These are phyloP conservation scores for Bursaphelenchus mucronatus DNA, from an alignment of 1,140 invertebrate genomes.

Conservation along the genomic window DNA sequence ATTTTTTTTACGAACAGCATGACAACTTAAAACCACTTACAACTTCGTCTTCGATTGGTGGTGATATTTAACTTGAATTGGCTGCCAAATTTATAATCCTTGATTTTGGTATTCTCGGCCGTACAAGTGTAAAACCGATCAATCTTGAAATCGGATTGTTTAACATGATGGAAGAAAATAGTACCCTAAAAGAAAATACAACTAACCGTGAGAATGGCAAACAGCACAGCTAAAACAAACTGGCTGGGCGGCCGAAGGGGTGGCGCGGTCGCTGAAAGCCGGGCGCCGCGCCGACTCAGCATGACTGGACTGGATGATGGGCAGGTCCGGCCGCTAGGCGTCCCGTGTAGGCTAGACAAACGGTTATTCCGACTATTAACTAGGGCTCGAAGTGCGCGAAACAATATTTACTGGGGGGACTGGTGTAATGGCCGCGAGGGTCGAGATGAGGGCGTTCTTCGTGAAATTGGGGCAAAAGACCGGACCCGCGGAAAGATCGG, in stretches of 20 bases:
- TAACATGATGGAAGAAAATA: conserved; percentile 60
- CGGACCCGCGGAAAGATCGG: too few species aligned
- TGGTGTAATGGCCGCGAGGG: too few species aligned
- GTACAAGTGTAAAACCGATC: conserved; percentile 58
- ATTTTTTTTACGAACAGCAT: conserved; percentile 5
- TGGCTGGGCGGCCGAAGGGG: conserved; percentile 4
- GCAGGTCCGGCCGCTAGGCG: too few species aligned
- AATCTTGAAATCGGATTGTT: conserved; percentile 59
- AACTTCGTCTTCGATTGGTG: conserved; percentile 22
- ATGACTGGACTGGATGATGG: too few species aligned
- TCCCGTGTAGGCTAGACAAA: too few species aligned
- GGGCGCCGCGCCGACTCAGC: conserved; percentile 1
- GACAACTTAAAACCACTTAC: conserved; percentile 39
- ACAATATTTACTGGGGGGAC: too few species aligned
- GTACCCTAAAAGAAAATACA: conserved; percentile 53
- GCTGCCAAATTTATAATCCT: conserved; percentile 59
- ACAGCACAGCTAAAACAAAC: background rate
- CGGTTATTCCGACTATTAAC: too few species aligned
- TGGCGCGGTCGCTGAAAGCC: conserved; percentile 3
- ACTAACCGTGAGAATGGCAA: background rate
- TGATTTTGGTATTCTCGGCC: conserved; percentile 57
- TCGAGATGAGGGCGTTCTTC: too few species aligned
- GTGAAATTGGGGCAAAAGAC: too few species aligned
- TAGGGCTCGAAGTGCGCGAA: too few species aligned
- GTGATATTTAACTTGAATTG: conserved; percentile 47